These are phyloP conservation scores for Neoascia interrupta DNA, from an alignment of 2,888 invertebrate species.

Conservation along the genomic window DNA sequence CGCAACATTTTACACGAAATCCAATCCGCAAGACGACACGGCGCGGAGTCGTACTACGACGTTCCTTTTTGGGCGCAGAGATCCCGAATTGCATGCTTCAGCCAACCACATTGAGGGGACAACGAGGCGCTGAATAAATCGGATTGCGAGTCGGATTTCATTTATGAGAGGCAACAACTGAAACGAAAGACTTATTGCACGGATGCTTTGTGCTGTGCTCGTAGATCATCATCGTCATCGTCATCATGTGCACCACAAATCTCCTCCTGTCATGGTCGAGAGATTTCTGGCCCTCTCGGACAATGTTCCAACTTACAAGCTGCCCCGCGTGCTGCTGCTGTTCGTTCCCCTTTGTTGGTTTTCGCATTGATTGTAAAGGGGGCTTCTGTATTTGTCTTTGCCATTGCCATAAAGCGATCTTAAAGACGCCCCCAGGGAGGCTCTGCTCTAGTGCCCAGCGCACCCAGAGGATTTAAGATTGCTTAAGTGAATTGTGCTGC, in stretches of 20 bases:
- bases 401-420: slow-evolving; percentile 3
- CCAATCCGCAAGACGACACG: slow-evolving; percentile 51
- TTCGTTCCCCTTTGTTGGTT: slow-evolving; percentile 49
- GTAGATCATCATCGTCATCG: slow-evolving; percentile 39
- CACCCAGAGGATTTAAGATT: slow-evolving; percentile 9
- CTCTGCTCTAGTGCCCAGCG: slow-evolving; percentile 4
- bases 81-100: slow-evolving; percentile 2
- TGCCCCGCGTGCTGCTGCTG: slow-evolving; percentile 28
- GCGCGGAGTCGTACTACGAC: slow-evolving; percentile 13
- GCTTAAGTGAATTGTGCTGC: slow-evolving; percentile 56
- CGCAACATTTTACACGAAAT: slow-evolving; percentile 65
- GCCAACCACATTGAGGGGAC: background rate
- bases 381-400: slow-evolving; percentile 56
- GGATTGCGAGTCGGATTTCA: slow-evolving; percentile 50
- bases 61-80: slow-evolving; percentile 29
- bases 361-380: slow-evolving; percentile 33
- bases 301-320: slow-evolving; percentile 54
- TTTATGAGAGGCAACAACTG: slow-evolving; percentile 55
- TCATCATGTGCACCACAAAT: slow-evolving; percentile 36
- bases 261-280: slow-evolving; percentile 61
- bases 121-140: slow-evolving; percentile 23
- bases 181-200: slow-evolving; percentile 40
- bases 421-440: slow-evolving; percentile 12
- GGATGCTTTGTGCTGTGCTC: background rate
- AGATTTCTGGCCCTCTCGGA: slow-evolving; percentile 33